phyloP scores from a whole-genome alignment of 2,888 invertebrate genomes.

The Megastigmus dorsalis region DNA sequence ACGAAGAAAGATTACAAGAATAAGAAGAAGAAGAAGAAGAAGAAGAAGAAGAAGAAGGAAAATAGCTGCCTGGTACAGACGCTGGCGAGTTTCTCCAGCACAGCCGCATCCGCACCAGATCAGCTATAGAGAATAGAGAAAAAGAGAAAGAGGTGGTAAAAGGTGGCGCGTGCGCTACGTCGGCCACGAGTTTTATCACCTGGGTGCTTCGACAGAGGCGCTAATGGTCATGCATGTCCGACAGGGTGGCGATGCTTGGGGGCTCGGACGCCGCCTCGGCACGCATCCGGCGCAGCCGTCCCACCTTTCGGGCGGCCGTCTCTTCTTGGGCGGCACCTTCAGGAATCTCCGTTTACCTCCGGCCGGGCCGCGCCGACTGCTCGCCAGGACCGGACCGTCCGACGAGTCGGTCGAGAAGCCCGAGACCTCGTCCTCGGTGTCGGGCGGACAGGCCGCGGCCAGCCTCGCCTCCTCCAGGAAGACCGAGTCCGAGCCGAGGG shows the following conservation, averaged over 20 bases:
- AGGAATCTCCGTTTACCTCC: conserved; percentile 68
- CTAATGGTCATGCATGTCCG: conserved; percentile 68
- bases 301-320: conserved; percentile 70
- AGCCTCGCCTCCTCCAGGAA: conserved; percentile 81
- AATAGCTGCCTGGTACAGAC: too few species aligned
- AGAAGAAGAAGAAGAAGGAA: not conserved
- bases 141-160: not conserved
- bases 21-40: too few species aligned
- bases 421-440: conserved; percentile 90
- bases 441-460: conserved; percentile 74
- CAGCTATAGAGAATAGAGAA: not conserved
- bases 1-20: too few species aligned
- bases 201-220: conserved; percentile 70
- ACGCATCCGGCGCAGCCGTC: conserved; percentile 74
- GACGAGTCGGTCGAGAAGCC: conserved; percentile 88
- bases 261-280: conserved; percentile 66
- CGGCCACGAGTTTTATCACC: too few species aligned
- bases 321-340: conserved; percentile 73
- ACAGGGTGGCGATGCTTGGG: conserved; percentile 35
- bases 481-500: conserved; percentile 87
- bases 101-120: too few species aligned
- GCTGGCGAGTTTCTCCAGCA: too few species aligned
- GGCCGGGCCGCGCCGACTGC: conserved; percentile 60
- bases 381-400: conserved; percentile 70
- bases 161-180: too few species aligned